These are phyloP conservation scores for Orius insidiosus DNA, from an alignment of 1,140 invertebrate species.

Conservation along the genomic window DNA sequence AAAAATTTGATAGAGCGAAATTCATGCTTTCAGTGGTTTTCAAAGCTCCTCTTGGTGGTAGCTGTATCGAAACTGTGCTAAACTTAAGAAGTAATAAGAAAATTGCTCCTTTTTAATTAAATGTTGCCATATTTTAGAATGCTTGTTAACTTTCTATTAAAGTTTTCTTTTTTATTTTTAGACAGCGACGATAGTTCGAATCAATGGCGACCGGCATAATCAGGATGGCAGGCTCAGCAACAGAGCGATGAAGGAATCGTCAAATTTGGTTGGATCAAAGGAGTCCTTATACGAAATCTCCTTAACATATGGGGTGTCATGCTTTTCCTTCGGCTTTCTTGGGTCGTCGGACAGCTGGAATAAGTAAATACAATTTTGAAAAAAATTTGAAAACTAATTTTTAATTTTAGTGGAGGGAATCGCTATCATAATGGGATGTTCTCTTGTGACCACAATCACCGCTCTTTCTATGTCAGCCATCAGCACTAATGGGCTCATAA, in stretches of 20 bases:
- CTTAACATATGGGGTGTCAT: slow-evolving; percentile 79
- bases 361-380: slow-evolving; percentile 41
- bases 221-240: slow-evolving; percentile 24
- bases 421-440: slow-evolving; percentile 66
- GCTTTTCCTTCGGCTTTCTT: slow-evolving; percentile 66
- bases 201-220: slow-evolving; percentile 22
- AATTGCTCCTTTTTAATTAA: no score
- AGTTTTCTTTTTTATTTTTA: slow-evolving; percentile 26
- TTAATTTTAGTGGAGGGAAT: slow-evolving; percentile 44
- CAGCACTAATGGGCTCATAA: slow-evolving; percentile 83
- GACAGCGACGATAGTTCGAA: slow-evolving; percentile 24
- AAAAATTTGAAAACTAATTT: not conserved
- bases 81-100: no score
- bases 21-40: no score
- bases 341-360: slow-evolving; percentile 50
- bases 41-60: no score
- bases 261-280: slow-evolving; percentile 85
- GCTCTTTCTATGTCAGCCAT: slow-evolving; percentile 93
- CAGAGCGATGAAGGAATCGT: slow-evolving; percentile 30
- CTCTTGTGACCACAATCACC: slow-evolving; percentile 79
- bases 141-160: no score
- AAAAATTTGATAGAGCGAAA: no score
- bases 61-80: no score
- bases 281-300: slow-evolving; percentile 64
- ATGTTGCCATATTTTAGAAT: no score